A percentile compares a stretch with the other conserved stretches of the same genome.
phyloP scores from a whole-genome alignment of 2,888 invertebrate genomes.

The Empis livida region DNA sequence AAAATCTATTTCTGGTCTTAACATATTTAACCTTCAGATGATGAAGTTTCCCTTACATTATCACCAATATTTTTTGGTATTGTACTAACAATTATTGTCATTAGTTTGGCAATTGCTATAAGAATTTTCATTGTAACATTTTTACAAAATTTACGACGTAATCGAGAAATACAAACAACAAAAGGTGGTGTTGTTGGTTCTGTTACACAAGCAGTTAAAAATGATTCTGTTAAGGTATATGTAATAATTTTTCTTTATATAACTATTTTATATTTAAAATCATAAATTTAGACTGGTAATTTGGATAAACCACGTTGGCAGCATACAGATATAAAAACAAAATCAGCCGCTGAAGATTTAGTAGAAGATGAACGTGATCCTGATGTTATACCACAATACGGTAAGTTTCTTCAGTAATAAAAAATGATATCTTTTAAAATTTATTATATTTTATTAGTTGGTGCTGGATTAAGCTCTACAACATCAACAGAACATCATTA shows the following conservation, averaged over 20 bases:
- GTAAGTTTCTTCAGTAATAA: slow-evolving; percentile 36
- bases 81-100: slow-evolving; percentile 35
- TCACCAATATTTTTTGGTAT: slow-evolving; percentile 36
- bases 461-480: slow-evolving; percentile 12
- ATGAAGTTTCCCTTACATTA: slow-evolving; percentile 30
- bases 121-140: slow-evolving; percentile 34
- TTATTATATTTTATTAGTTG: neutral
- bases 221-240: slow-evolving; percentile 34
- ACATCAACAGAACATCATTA: slow-evolving; percentile 26
- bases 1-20: too few species aligned
- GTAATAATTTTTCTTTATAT: slow-evolving; percentile 7
- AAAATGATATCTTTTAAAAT: neutral
- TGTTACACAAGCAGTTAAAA: slow-evolving; percentile 22
- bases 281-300: slow-evolving; percentile 21
- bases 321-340: slow-evolving; percentile 37
- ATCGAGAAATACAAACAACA: slow-evolving; percentile 29
- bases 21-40: slow-evolving; percentile 19
- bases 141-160: slow-evolving; percentile 32
- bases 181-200: slow-evolving; percentile 29
- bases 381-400: slow-evolving; percentile 63
- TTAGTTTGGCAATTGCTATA: slow-evolving; percentile 33
- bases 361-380: slow-evolving; percentile 44
- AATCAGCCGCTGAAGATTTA: slow-evolving; percentile 31
- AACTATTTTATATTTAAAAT: neutral
- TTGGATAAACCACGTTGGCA: slow-evolving; percentile 36